Evolutionary conservation across 2,797 vertebrate species (phyloP), one percentile per base, ranked within the genome.

Genomic region (Ambastaia sidthimunki): DNA sequence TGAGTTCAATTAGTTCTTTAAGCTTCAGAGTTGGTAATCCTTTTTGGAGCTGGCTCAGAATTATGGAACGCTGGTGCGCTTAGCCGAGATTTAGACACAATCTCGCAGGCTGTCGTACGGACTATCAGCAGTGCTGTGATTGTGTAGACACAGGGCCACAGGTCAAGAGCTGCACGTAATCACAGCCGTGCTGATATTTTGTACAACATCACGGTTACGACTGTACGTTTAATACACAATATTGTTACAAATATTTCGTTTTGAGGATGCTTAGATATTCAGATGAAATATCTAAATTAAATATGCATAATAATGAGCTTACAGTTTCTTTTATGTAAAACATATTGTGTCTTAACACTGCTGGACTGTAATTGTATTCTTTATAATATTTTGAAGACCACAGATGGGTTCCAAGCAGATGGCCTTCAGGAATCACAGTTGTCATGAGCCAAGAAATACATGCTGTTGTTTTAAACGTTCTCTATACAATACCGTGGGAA

Each of bases 1-100:
- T 66, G 10, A 67, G 48, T 67, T 67, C 15, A 62, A 31, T 62
- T 62, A 62, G 59, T 28, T 75, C 12, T 23, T 37, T 9, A 74
- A 34, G 73, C 12, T 65, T 65, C 21, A 1, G 44, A 65, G 47
- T 60, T 57, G 11, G 15, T 63, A 34, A 63, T 63, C 28, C 16
- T 63, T 62, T 31, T 28, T 28, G 25, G 13, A 28, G 23, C 25
- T 15, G 60, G 7, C 3, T 34, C 18, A 63, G 7, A 28, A 63
- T n/a, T 34, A 10, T 34, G 9, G 54, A 34, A 34, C 28, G 2
- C 7, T 63, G 15, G 16, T 3, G 60, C 34, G 15, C 60, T 34
- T n/a, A 9, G 28, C 28, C 28, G 31, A 9, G 28, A 63, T 63
- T 34, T 31, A 1, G 7, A 16, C n/a, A 55, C 19, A 21, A 55